Conservation (phyloP, 2,888 invertebrate species). For the Synanthedon myopaeformis region DNA sequence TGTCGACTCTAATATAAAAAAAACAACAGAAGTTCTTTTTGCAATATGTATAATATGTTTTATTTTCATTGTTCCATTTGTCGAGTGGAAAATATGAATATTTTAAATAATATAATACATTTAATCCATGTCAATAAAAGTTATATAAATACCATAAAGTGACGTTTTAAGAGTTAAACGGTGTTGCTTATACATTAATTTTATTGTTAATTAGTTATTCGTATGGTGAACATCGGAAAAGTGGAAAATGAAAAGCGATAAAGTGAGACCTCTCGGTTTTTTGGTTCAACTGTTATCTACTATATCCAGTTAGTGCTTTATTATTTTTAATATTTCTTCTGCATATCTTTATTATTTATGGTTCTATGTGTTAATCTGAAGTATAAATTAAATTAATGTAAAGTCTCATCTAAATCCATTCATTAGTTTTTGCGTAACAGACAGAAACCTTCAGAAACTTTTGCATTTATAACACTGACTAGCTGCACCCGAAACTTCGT, state of each 20-base stretch:
- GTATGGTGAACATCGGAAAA: not conserved
- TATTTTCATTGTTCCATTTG: not conserved
- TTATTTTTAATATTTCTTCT: too few relatives aligned
- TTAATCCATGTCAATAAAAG: not conserved
- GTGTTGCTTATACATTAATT: not conserved
- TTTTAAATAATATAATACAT: not conserved
- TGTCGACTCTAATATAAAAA: too few relatives aligned
- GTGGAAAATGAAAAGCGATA: constrained; percentile 20
- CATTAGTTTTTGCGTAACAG: too few relatives aligned
- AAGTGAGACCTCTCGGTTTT: constrained; percentile 27
- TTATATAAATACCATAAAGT: not conserved
- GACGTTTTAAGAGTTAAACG: not conserved
- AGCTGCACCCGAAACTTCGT: too few relatives aligned
- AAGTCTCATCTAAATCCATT: too few relatives aligned
- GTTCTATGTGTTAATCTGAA: too few relatives aligned
- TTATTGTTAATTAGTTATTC: not conserved
- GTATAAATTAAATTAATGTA: too few relatives aligned
- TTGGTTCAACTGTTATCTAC: constrained; percentile 31
- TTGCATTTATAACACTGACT: too few relatives aligned
- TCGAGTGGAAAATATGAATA: constrained; percentile 4
- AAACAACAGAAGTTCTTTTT: too few relatives aligned
- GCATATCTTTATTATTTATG: too few relatives aligned
- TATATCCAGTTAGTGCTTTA: constrained; percentile 29
- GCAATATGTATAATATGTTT: too few relatives aligned
- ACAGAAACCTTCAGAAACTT: too few relatives aligned